These are phyloP conservation scores for Plectropomus leopardus DNA, from an alignment of 2,113 vertebrate genomes.

Conservation along the genomic window DNA sequence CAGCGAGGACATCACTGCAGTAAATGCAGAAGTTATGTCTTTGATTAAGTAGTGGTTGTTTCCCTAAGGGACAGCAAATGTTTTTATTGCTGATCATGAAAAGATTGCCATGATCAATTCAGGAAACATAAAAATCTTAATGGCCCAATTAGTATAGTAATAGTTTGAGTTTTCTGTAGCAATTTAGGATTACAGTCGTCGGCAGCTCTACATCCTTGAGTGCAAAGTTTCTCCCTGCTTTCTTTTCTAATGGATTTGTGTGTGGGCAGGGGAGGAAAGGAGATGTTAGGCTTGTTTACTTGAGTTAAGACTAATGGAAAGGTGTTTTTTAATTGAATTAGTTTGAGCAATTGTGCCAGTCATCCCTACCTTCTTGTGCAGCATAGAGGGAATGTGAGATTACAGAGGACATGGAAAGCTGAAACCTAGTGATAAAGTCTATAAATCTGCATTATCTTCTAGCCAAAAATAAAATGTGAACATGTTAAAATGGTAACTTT, in stretches of 20 bases:
- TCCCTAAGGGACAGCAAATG: not conserved
- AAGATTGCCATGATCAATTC: not conserved
- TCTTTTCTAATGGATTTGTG: not conserved
- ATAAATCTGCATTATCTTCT: no score
- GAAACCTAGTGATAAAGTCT: no score
- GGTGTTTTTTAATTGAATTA: not conserved
- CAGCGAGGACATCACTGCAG: not conserved
- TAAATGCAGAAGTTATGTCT: constrained; percentile 26
- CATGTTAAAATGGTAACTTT: no score
- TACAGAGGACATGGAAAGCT: not conserved
- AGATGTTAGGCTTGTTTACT: constrained; percentile 3
- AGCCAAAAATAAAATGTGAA: no score
- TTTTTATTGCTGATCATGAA: constrained; percentile 14
- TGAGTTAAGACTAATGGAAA: constrained; percentile 29
- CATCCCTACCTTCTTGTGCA: not conserved
- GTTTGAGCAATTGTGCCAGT: not conserved
- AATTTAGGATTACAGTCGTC: not conserved
- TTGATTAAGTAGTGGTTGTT: constrained; percentile 10
- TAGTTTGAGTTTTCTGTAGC: constrained; percentile 2
- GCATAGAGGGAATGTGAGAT: not conserved
- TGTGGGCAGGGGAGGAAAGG: not conserved
- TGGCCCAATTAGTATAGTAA: not conserved
- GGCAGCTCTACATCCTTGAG: not conserved
- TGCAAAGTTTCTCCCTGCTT: not conserved
- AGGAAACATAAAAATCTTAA: not conserved